These are phyloP conservation scores for Limnothrissa miodon DNA, from an alignment of 2,113 vertebrate species.

Conservation along the genomic window DNA sequence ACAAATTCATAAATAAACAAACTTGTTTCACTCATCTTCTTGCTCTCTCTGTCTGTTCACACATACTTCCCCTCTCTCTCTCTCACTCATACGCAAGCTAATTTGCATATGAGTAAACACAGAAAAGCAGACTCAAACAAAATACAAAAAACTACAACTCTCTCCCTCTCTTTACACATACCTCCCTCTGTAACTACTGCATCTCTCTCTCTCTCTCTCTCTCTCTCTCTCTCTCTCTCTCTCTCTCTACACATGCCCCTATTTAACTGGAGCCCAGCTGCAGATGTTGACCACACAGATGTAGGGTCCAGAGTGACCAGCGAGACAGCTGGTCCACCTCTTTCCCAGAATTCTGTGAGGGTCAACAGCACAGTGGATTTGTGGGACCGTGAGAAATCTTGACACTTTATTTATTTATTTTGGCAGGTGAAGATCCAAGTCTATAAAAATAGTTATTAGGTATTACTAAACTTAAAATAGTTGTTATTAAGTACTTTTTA, in stretches of 20 bases:
- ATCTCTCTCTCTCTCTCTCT: not conserved
- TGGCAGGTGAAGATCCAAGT: not conserved
- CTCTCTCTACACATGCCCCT: not conserved
- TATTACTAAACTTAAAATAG: too few species aligned
- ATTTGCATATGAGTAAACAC: too few species aligned
- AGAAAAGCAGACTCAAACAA: not conserved
- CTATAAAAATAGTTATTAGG: not conserved
- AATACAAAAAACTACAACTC: not conserved
- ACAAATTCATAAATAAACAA: too few species aligned
- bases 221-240: not conserved
- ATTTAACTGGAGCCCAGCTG: slow-evolving; percentile 21
- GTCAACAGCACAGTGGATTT: slow-evolving; percentile 21
- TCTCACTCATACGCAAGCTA: not conserved
- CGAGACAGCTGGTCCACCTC: slow-evolving; percentile 29
- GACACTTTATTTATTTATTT: not conserved
- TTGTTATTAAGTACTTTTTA: too few species aligned
- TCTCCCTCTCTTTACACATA: not conserved
- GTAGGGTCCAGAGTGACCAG: slow-evolving; percentile 22
- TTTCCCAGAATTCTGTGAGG: slow-evolving; percentile 29
- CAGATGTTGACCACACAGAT: slow-evolving; percentile 35
- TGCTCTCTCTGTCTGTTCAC: too few species aligned
- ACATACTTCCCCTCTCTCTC: not conserved
- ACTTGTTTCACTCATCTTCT: too few species aligned
- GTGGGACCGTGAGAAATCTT: slow-evolving; percentile 27
- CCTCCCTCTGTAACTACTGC: not conserved